Base-by-base conservation (phyloP, 1,140 invertebrate genomes). In the Halesus radiatus region DNA sequence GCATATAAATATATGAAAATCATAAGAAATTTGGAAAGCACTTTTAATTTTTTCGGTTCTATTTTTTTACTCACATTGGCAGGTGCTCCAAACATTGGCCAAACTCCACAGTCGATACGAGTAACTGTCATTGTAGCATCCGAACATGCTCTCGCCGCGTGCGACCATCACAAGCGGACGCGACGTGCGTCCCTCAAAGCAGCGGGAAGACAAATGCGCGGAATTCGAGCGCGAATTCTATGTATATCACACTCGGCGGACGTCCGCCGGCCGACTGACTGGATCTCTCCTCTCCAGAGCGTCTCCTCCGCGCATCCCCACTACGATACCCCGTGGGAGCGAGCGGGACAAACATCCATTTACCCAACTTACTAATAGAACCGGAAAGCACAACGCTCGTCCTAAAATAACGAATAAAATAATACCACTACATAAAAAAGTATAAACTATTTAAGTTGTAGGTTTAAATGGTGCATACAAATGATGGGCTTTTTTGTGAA, bases 31-130 rank as follows among this genome's bases (percentile, higher is more conserved):
- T 75, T 64, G 18, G 29, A 18, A n/a, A 76, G 45, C 76, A 68
- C 50, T 54, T 45, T 45, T 45, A 45, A 68, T 66, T 54, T 64
- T 78, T 23, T 45, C 62, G 37, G 53, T 58, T 72, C 72, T 79
- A 18, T 77, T 70, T 37, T 70, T 29, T 50, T 90, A 92, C 92
- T 92, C 89, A 93, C 92, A 91, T 89, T 92, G 92, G 87, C 91
- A 92, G 88, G 90, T 91, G 89, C 91, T 92, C 92, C 92, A 93
- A 79, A 93, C 91, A 89, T 93, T 93, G 88, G 92, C 92, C 86
- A 93, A 89, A 89, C 91, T 92, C 92, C 92, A 93, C 85, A 93
- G 90, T 85, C 92, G 89, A 88, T 93, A 93, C 86, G 92, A 93
- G 88, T 93, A 93, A 87, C 92, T 93, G 88, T 92, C 88, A 88